phyloP scores from a whole-genome alignment of 1,140 invertebrate species.

The Mya arenaria region DNA sequence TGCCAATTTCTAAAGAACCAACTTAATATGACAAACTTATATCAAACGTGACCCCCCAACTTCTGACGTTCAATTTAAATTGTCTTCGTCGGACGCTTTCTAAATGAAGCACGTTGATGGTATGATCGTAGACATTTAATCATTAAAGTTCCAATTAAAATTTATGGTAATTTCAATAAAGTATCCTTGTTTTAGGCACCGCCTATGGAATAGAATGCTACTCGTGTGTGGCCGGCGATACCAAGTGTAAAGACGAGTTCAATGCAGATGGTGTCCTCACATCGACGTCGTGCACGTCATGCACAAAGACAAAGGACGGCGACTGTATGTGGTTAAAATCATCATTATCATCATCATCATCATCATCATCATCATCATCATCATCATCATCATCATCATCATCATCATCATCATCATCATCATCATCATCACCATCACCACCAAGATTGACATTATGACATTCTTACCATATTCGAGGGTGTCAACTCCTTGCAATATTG shows the following conservation, averaged over 20 bases:
- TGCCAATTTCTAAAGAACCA: no score
- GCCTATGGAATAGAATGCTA: neutral
- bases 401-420: neutral
- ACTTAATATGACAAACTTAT: no score
- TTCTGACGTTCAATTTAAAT: no score
- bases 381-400: neutral
- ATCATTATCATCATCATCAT: neutral
- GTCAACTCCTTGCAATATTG: neutral
- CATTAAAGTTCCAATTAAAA: no score
- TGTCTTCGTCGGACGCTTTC: no score
- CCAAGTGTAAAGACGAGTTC: neutral
- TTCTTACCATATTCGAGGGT: neutral
- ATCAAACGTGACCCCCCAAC: no score
- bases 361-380: neutral
- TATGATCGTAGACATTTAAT: no score
- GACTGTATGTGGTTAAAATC: neutral
- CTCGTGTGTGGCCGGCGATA: neutral
- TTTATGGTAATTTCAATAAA: neutral
- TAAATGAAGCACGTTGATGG: no score
- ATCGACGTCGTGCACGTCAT: neutral
- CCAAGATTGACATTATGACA: neutral
- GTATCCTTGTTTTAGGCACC: neutral
- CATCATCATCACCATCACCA: neutral
- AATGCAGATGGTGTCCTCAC: neutral
- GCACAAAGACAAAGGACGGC: neutral